These are phyloP conservation scores for Eledone cirrhosa DNA, from an alignment of 2,888 invertebrate genomes.

Conservation along the genomic window DNA sequence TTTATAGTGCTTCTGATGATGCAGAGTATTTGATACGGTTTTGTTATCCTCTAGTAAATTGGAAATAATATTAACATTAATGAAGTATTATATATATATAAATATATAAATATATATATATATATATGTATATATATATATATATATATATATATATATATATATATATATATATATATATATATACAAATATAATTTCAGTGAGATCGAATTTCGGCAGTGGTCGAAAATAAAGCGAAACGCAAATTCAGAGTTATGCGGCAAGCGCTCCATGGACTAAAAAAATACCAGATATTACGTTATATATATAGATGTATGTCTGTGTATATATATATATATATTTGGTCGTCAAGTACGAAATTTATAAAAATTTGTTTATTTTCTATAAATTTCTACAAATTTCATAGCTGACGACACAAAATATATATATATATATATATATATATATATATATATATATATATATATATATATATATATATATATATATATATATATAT, in stretches of 20 bases:
- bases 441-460: neutral
- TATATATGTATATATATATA: neutral
- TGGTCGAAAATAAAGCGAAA: no score
- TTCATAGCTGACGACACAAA: neutral
- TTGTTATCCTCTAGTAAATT: no score
- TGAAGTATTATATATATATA: no score
- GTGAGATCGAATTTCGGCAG: no score
- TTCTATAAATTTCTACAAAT: neutral
- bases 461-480: slow-evolving; percentile 2
- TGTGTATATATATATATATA: no score
- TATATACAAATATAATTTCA: neutral
- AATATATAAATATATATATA: neutral
- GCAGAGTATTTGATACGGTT: no score
- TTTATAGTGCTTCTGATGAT: no score
- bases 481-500: slow-evolving; percentile 2
- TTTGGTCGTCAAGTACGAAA: no score
- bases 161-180: slow-evolving; percentile 6
- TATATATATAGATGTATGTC: neutral
- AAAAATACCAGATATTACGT: neutral
- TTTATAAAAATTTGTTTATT: no score
- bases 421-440: slow-evolving; percentile 6
- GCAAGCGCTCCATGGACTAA: no score
- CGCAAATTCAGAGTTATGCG: no score
- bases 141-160: slow-evolving; percentile 1
- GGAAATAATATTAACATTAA: no score